Conservation (phyloP, 1,140 invertebrate species). For the Tetramorium simillimum region DNA sequence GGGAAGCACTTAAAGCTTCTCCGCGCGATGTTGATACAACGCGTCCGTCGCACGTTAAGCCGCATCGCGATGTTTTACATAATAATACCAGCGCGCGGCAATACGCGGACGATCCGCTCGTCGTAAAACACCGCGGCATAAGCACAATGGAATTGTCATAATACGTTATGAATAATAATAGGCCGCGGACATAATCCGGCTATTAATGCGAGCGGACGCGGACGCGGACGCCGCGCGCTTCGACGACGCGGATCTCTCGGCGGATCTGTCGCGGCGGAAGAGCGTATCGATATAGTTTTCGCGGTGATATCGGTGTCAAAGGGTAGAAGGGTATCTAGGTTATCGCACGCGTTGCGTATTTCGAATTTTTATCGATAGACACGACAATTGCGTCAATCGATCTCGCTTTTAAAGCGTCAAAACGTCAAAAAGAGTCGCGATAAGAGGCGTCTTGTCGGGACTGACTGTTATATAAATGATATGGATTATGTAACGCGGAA, state of each 20-base stretch:
- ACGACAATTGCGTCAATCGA: background rate
- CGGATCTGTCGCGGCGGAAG: background rate
- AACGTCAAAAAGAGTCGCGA: background rate
- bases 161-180: slow-evolving; percentile 63
- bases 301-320: background rate
- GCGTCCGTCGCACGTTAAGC: slow-evolving; percentile 48
- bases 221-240: background rate
- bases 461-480: background rate
- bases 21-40: slow-evolving; percentile 54
- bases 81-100: slow-evolving; percentile 49
- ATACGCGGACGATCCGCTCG: slow-evolving; percentile 52
- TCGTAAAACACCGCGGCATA: slow-evolving; percentile 44
- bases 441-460: background rate
- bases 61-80: slow-evolving; percentile 57
- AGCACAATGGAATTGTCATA: slow-evolving; percentile 60
- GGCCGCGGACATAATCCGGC: slow-evolving; percentile 26
- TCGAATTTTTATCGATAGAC: background rate
- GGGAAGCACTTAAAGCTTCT: slow-evolving; percentile 56
- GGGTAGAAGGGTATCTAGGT: background rate
- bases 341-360: background rate
- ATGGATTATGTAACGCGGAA: slow-evolving; percentile 1
- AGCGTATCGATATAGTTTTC: slow-evolving; percentile 3
- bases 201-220: slow-evolving; percentile 21
- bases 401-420: background rate
- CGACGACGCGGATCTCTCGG: background rate